These are phyloP conservation scores for Cloeon dipterum DNA, from an alignment of 2,888 invertebrate species.

Conservation along the genomic window DNA sequence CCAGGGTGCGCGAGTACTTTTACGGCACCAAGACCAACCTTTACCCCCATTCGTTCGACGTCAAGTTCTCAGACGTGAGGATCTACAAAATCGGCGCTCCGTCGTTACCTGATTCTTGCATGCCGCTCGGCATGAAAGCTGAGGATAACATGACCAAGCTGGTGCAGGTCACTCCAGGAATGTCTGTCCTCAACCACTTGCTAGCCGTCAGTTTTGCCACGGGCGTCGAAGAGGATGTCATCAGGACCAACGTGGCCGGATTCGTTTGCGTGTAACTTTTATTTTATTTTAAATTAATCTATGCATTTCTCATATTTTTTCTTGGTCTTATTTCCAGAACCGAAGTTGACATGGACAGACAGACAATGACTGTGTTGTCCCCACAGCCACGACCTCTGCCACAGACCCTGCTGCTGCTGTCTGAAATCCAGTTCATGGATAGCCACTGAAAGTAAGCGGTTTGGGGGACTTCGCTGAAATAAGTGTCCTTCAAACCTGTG, in stretches of 20 bases:
- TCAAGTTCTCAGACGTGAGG: conserved; percentile 71
- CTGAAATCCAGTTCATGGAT: conserved; percentile 90
- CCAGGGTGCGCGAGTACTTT: conserved; percentile 78
- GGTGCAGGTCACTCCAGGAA: conserved; percentile 46
- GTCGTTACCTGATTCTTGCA: conserved; percentile 78
- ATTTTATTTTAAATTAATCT: too few species aligned
- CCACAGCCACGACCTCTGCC: conserved; percentile 88
- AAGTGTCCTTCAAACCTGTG: too few species aligned
- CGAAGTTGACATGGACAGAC: conserved; percentile 69
- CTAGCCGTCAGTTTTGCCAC: conserved; percentile 75
- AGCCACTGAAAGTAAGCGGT: conserved; percentile 44
- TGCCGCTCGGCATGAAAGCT: conserved; percentile 87
- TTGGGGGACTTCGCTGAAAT: too few species aligned
- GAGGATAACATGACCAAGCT: conserved; percentile 81
- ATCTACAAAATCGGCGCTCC: conserved; percentile 90
- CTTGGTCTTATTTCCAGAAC: conserved; percentile 37
- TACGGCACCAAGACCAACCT: conserved; percentile 61
- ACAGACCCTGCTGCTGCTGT: conserved; percentile 61
- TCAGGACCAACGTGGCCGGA: conserved; percentile 70
- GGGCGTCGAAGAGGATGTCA: conserved; percentile 58
- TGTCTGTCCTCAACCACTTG: conserved; percentile 63
- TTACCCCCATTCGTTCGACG: conserved; percentile 87
- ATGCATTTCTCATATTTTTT: neutral
- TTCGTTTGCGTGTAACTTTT: conserved; percentile 73
- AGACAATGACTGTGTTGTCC: conserved; percentile 69